These are phyloP conservation scores for Coregonus suidteri DNA, from an alignment of 2,797 vertebrate species.

Conservation along the genomic window DNA sequence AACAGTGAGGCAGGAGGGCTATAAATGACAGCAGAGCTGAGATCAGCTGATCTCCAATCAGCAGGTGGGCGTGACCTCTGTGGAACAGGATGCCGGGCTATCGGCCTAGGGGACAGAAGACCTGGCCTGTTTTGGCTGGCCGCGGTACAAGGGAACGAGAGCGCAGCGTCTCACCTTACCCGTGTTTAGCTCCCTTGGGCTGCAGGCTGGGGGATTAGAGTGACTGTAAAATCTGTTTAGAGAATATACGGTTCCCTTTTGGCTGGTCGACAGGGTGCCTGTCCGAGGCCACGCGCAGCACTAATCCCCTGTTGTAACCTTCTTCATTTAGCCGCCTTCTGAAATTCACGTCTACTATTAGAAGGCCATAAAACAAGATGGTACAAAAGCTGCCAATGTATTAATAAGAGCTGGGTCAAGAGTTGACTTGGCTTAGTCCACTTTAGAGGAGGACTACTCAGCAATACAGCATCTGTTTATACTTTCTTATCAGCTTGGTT, in stretches of 20 bases:
- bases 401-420: slow-evolving; percentile 30
- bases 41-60: slow-evolving; percentile 28
- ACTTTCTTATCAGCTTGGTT: neutral
- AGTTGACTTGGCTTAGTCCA: neutral
- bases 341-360: slow-evolving; percentile 56
- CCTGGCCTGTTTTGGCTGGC: slow-evolving; percentile 29
- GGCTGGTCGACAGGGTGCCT: slow-evolving; percentile 38
- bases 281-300: slow-evolving; percentile 37
- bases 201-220: slow-evolving; percentile 52
- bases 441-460: neutral
- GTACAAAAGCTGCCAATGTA: slow-evolving; percentile 14
- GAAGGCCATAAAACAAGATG: slow-evolving; percentile 58
- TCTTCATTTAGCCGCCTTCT: slow-evolving; percentile 56
- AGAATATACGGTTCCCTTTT: slow-evolving; percentile 57
- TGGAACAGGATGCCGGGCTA: slow-evolving; percentile 13
- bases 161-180: slow-evolving; percentile 49
- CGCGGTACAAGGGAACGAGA: slow-evolving; percentile 44
- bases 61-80: slow-evolving; percentile 38
- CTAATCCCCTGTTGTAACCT: slow-evolving; percentile 54
- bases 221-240: slow-evolving; percentile 59
- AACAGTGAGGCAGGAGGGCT: slow-evolving; percentile 7
- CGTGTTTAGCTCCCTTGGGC: slow-evolving; percentile 53
- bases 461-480: neutral
- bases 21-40: slow-evolving; percentile 30
- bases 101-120: slow-evolving; percentile 19